Percentiles rank a stretch among this genome's conserved stretches.
Evolutionary conservation across 1,140 invertebrate genomes (phyloP).

Genomic region (Monochamus saltuarius): DNA sequence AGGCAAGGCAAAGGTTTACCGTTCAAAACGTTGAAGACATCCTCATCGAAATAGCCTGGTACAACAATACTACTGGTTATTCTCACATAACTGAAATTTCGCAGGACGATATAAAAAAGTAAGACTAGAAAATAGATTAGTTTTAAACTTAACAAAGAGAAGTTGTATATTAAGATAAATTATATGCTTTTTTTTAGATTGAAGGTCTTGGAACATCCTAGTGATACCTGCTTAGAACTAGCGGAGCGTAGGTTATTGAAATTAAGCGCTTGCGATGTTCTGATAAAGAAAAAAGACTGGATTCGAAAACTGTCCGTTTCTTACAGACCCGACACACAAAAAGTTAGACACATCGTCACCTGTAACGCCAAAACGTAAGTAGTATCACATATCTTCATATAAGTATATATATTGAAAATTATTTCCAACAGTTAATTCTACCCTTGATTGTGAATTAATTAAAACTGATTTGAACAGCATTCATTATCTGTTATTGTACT

Average conservation of each 20-base stretch:
- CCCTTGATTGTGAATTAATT: too few species aligned
- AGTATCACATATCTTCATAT: too few species aligned
- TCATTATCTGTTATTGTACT: too few species aligned
- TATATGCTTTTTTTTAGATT: slow-evolving; percentile 39
- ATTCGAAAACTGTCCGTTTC: slow-evolving; percentile 38
- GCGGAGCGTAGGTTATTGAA: slow-evolving; percentile 41
- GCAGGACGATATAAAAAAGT: slow-evolving; percentile 45
- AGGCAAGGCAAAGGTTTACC: slow-evolving; percentile 63
- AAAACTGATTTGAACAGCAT: too few species aligned
- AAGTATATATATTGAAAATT: too few species aligned
- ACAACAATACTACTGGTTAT: slow-evolving; percentile 33
- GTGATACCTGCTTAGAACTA: slow-evolving; percentile 39
- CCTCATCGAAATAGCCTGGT: slow-evolving; percentile 47
- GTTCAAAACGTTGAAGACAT: slow-evolving; percentile 61
- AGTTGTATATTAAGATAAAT: background rate
- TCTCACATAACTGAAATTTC: slow-evolving; percentile 33
- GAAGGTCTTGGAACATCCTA: slow-evolving; percentile 40
- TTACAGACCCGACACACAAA: slow-evolving; percentile 35
- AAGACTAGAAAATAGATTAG: background rate
- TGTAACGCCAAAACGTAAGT: slow-evolving; percentile 32
- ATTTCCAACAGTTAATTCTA: too few species aligned
- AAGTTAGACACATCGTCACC: slow-evolving; percentile 34
- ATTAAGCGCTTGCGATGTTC: slow-evolving; percentile 36
- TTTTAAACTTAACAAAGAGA: background rate
- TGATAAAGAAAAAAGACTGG: slow-evolving; percentile 46